Percentiles rank a stretch among this genome's conserved stretches.
Conservation (phyloP, 2,888 invertebrate species). For the Xestia ashworthii region DNA sequence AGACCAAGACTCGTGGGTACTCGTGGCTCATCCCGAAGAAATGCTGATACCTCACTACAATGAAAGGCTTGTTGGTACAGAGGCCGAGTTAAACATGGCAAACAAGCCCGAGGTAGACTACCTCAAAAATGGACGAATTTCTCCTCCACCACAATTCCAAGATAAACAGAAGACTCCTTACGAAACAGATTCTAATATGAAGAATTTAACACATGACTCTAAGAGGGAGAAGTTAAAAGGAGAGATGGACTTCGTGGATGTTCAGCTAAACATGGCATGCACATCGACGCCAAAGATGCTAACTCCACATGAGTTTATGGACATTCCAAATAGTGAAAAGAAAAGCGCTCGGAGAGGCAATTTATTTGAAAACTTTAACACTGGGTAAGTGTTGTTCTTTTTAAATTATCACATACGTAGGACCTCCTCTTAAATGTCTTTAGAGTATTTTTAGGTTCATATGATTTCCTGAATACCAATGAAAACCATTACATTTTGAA, state of each 20-base stretch:
- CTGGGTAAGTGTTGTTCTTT: slow-evolving; percentile 79
- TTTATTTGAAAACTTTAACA: slow-evolving; percentile 84
- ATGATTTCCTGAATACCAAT: slow-evolving; percentile 28
- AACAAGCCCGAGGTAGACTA: slow-evolving; percentile 73
- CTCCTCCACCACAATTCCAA: slow-evolving; percentile 88
- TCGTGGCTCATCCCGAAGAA: slow-evolving; percentile 86
- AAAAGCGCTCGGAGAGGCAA: slow-evolving; percentile 81
- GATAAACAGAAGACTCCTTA: slow-evolving; percentile 83
- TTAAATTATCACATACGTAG: background rate
- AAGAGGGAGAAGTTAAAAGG: slow-evolving; percentile 89
- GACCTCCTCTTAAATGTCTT: background rate
- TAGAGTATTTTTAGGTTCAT: slow-evolving; percentile 3
- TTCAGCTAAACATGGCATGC: slow-evolving; percentile 86
- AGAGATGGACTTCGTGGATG: slow-evolving; percentile 82
- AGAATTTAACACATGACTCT: slow-evolving; percentile 83
- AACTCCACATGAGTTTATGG: slow-evolving; percentile 84
- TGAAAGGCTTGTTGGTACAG: slow-evolving; percentile 82
- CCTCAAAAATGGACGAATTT: slow-evolving; percentile 79
- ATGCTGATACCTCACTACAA: slow-evolving; percentile 86
- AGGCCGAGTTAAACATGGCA: slow-evolving; percentile 75
- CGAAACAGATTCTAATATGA: slow-evolving; percentile 79
- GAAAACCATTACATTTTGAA: slow-evolving; percentile 1
- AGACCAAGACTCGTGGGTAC: slow-evolving; percentile 85
- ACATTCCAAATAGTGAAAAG: slow-evolving; percentile 76
- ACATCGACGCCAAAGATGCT: slow-evolving; percentile 89